These are phyloP conservation scores for Nasonia longicornis DNA, from an alignment of 1,140 invertebrate species.

Conservation along the genomic window DNA sequence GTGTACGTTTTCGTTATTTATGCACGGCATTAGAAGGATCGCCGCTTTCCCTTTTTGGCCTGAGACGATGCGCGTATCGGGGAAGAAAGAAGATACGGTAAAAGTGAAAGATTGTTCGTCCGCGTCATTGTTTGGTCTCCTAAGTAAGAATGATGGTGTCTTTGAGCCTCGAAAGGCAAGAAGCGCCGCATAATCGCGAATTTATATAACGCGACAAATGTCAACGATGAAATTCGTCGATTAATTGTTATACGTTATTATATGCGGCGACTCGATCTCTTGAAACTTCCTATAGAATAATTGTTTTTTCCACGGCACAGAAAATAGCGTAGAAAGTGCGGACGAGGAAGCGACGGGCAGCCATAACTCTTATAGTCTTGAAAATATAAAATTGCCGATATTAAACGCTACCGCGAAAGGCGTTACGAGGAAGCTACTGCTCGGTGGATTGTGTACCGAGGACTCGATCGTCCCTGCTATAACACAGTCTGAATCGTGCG, in stretches of 20 bases:
- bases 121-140: too few species aligned
- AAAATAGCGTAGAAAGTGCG: conserved; percentile 13
- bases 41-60: not conserved
- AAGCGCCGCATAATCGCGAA: not conserved
- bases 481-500: not conserved
- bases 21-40: not conserved
- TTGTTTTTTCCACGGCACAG: not conserved
- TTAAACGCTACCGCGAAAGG: conserved; percentile 1
- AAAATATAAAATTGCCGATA: conserved; percentile 6
- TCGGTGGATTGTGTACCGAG: not conserved
- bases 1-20: too few species aligned
- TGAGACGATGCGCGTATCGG: not conserved
- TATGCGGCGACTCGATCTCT: not conserved
- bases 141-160: too few species aligned
- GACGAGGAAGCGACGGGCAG: not conserved
- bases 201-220: not conserved
- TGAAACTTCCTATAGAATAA: not conserved
- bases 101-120: too few species aligned
- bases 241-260: conserved; percentile 5
- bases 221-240: not conserved
- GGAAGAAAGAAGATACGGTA: too few species aligned
- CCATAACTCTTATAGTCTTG: not conserved
- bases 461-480: not conserved
- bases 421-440: conserved; percentile 3
- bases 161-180: not conserved